Conservation (phyloP, 2,888 invertebrate genomes). For the Halictus ligatus region DNA sequence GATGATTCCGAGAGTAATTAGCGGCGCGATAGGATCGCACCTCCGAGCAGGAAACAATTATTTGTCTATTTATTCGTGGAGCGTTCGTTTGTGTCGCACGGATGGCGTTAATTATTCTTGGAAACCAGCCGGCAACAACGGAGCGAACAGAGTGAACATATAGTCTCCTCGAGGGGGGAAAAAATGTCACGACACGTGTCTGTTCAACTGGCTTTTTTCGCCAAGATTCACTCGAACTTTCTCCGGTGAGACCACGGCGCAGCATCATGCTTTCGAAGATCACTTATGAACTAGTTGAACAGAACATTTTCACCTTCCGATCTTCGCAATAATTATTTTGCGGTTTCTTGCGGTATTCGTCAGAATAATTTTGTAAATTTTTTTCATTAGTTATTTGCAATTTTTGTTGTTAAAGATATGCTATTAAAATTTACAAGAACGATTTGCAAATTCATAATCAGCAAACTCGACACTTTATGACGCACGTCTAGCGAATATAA, state of each 20-base stretch:
- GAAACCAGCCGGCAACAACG: constrained; percentile 17
- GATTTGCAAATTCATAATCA: too few relatives aligned
- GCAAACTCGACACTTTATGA: too few relatives aligned
- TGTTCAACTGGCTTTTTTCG: constrained; percentile 6
- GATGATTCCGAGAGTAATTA: constrained; percentile 67
- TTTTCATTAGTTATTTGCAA: too few relatives aligned
- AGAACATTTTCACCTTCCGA: neutral
- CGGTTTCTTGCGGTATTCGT: too few relatives aligned
- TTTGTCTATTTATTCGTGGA: constrained; percentile 38
- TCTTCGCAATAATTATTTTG: neutral
- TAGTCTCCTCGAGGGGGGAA: neutral
- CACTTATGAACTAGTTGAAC: neutral
- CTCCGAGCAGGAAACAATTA: constrained; percentile 54
- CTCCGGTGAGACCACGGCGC: constrained; percentile 3
- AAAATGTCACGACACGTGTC: constrained; percentile 7
- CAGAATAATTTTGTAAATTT: too few relatives aligned
- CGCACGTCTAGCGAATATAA: neutral
- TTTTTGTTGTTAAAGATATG: too few relatives aligned
- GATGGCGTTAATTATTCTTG: constrained; percentile 37
- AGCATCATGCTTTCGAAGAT: constrained; percentile 10
- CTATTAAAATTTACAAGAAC: too few relatives aligned
- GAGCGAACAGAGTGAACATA: neutral
- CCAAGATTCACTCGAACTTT: constrained; percentile 12
- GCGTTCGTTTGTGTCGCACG: constrained; percentile 42
- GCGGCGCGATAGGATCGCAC: constrained; percentile 58